These are phyloP conservation scores for Trigoniulus corallinus DNA, from an alignment of 1,140 invertebrate species.

Conservation along the genomic window DNA sequence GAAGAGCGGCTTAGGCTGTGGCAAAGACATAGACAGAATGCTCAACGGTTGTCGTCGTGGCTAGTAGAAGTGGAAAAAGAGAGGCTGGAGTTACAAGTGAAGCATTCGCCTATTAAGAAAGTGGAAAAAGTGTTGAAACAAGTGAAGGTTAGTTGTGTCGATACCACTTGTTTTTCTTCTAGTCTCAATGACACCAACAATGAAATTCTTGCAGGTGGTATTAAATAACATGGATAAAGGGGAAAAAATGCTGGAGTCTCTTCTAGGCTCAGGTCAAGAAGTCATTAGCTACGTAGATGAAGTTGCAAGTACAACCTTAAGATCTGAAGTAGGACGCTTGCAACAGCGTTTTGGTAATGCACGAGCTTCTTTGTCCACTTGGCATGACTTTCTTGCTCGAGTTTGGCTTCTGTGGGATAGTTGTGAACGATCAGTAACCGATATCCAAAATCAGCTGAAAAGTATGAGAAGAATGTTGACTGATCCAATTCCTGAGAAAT, in stretches of 20 bases:
- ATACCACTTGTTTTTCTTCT: not conserved
- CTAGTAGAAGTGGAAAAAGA: slow-evolving; percentile 61
- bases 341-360: slow-evolving; percentile 55
- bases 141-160: slow-evolving; percentile 32
- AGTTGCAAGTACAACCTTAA: too few relatives aligned
- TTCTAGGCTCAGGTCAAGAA: not conserved
- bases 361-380: slow-evolving; percentile 60
- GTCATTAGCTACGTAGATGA: too few relatives aligned
- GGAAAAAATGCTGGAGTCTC: not conserved
- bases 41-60: slow-evolving; percentile 54
- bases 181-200: not conserved
- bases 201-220: not conserved
- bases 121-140: slow-evolving; percentile 39
- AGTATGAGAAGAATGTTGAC: slow-evolving; percentile 18
- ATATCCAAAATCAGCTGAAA: slow-evolving; percentile 21
- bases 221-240: slow-evolving; percentile 1
- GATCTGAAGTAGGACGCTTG: slow-evolving; percentile 59
- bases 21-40: slow-evolving; percentile 59
- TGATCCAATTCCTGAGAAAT: slow-evolving; percentile 18
- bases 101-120: slow-evolving; percentile 44
- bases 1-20: slow-evolving; percentile 49
- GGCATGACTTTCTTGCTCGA: slow-evolving; percentile 31
- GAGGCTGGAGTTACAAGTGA: slow-evolving; percentile 59
- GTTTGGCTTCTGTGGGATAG: slow-evolving; percentile 24
- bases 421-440: slow-evolving; percentile 26